Conservation (phyloP, 2,888 invertebrate genomes). For the Hanleya hanleyi region DNA sequence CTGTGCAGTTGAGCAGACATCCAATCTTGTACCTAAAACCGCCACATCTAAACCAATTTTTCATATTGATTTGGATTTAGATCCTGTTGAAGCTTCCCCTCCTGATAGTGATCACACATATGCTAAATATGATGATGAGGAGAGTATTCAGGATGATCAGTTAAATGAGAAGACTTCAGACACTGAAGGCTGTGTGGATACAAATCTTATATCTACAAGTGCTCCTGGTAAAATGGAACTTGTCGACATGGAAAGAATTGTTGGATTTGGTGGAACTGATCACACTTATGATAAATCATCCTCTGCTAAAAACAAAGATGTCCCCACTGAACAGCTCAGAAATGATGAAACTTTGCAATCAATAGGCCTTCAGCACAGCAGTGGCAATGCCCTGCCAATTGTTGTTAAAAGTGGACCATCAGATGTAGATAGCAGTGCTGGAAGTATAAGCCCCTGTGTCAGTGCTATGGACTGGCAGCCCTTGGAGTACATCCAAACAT, state of each 20-base stretch:
- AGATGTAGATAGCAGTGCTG: background rate
- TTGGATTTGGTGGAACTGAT: background rate
- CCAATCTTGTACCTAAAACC: background rate
- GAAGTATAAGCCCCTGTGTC: background rate
- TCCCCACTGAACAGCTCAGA: background rate
- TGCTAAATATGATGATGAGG: background rate
- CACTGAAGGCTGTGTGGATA: too few species aligned
- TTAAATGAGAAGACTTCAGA: too few species aligned
- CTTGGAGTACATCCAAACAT: background rate
- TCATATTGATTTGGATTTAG: background rate
- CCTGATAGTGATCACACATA: background rate
- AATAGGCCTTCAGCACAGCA: background rate
- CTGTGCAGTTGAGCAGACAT: background rate
- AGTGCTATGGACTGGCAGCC: background rate
- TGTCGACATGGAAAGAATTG: background rate
- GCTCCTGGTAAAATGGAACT: background rate
- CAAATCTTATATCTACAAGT: background rate
- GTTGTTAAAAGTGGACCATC: too few species aligned
- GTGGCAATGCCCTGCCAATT: too few species aligned
- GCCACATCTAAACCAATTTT: too few species aligned
- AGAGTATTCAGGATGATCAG: too few species aligned
- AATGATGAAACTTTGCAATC: background rate
- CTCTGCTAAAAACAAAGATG: background rate
- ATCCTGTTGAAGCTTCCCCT: background rate
- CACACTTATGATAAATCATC: conserved; percentile 1